phyloP scores from a whole-genome alignment of 2,113 vertebrate species.

The Miniopterus natalensis region DNA sequence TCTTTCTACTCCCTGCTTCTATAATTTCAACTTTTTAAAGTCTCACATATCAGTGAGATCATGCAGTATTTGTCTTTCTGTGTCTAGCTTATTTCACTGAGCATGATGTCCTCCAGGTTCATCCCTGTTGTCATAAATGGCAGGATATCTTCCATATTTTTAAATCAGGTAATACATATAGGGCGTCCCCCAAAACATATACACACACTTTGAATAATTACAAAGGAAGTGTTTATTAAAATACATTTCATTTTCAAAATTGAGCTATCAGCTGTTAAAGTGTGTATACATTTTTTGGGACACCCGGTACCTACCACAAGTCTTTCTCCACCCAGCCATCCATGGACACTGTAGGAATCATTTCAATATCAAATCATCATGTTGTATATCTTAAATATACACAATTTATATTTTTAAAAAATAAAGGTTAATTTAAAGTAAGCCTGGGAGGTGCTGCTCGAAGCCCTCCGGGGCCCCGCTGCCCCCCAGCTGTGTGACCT shows the following conservation, averaged over 20 bases:
- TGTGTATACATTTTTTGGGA: no score
- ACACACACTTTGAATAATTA: no score
- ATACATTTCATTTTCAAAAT: no score
- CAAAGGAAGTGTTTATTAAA: no score
- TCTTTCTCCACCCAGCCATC: neutral
- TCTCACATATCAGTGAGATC: neutral
- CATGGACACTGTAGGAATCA: neutral
- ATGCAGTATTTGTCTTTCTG: neutral
- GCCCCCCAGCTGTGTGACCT: neutral
- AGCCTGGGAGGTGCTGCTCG: neutral
- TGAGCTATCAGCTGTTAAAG: no score
- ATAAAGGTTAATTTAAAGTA: neutral
- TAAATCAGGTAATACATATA: neutral
- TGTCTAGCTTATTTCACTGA: neutral
- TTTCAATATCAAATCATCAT: neutral
- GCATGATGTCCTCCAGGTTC: neutral
- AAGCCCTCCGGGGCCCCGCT: neutral
- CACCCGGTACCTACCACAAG: neutral
- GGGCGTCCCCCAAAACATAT: no score
- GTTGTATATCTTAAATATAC: neutral
- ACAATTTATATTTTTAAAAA: neutral
- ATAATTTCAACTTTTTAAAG: neutral
- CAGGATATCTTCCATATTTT: neutral
- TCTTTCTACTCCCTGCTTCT: neutral
- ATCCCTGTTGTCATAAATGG: neutral